A percentile compares a stretch with the other conserved stretches of the same genome.
Evolutionary conservation across 2,888 invertebrate genomes (phyloP).

Genomic region (Ennomos erosarius): DNA sequence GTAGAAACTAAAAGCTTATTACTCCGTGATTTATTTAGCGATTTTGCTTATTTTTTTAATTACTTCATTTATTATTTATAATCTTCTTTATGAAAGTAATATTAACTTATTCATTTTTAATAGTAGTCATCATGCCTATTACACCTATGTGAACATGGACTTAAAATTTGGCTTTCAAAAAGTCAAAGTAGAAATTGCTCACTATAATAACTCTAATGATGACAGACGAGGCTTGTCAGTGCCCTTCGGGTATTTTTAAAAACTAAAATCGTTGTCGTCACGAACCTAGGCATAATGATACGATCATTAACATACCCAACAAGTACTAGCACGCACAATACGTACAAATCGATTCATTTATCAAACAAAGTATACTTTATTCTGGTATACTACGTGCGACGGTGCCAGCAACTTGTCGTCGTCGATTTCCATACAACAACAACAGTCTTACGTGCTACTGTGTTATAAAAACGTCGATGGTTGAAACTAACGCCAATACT

Average conservation of each 20-base stretch:
- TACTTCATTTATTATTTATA: too few species aligned
- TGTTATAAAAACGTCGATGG: conserved; percentile 3
- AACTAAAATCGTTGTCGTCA: conserved; percentile 15
- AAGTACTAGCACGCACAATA: conserved; percentile 14
- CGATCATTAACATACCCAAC: conserved; percentile 14
- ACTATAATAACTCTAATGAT: background rate
- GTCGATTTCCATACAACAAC: conserved; percentile 14
- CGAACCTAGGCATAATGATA: conserved; percentile 15
- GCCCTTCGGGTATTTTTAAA: conserved; percentile 14
- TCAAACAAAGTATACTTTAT: background rate
- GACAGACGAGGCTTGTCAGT: conserved; percentile 7
- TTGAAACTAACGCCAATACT: too few species aligned
- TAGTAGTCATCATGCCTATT: too few species aligned
- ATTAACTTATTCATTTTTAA: too few species aligned
- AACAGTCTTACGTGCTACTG: conserved; percentile 15
- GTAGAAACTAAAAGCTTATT: too few species aligned
- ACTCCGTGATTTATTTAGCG: too few species aligned
- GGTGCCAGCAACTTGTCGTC: background rate
- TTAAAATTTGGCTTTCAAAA: too few species aligned
- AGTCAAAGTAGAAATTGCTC: too few species aligned
- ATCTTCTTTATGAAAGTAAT: too few species aligned
- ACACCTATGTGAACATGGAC: too few species aligned
- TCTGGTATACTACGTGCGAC: too few species aligned
- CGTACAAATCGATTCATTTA: conserved; percentile 5
- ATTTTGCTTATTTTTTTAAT: too few species aligned